Conservation (phyloP, 2,888 invertebrate genomes). For the Thumatha senex region DNA sequence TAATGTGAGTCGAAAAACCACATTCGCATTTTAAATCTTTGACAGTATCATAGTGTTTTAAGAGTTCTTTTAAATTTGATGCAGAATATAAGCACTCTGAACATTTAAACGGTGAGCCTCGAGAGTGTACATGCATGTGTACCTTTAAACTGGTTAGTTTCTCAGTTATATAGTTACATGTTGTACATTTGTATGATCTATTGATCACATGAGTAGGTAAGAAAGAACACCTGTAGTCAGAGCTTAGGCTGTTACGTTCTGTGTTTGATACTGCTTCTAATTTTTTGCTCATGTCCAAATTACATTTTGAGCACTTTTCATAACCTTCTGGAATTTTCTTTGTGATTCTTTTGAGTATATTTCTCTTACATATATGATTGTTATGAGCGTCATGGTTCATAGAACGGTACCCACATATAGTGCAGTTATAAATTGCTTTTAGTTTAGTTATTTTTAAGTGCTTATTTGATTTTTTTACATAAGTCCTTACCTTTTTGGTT, state of each 20-base stretch:
- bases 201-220: background rate
- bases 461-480: background rate
- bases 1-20: slow-evolving; percentile 20
- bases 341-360: slow-evolving; percentile 4
- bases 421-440: slow-evolving; percentile 27
- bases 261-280: slow-evolving; percentile 5
- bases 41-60: slow-evolving; percentile 11
- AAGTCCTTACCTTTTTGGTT: background rate
- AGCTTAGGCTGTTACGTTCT: background rate
- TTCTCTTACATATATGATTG: slow-evolving; percentile 11
- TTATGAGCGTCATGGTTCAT: slow-evolving; percentile 10
- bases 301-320: slow-evolving; percentile 16
- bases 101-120: slow-evolving; percentile 25
- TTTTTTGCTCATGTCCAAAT: slow-evolving; percentile 10
- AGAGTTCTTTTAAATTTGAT: slow-evolving; percentile 18
- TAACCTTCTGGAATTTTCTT: slow-evolving; percentile 5
- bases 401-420: slow-evolving; percentile 20
- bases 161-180: slow-evolving; percentile 20
- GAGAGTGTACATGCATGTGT: slow-evolving; percentile 23
- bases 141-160: slow-evolving; percentile 18
- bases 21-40: slow-evolving; percentile 22
- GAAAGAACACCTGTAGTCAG: background rate
- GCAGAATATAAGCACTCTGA: slow-evolving; percentile 19
- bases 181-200: slow-evolving; percentile 6
- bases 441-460: slow-evolving; percentile 25